Evolutionary conservation across 2,888 invertebrate species (phyloP).

Genomic region (Phaedon cochleariae): DNA sequence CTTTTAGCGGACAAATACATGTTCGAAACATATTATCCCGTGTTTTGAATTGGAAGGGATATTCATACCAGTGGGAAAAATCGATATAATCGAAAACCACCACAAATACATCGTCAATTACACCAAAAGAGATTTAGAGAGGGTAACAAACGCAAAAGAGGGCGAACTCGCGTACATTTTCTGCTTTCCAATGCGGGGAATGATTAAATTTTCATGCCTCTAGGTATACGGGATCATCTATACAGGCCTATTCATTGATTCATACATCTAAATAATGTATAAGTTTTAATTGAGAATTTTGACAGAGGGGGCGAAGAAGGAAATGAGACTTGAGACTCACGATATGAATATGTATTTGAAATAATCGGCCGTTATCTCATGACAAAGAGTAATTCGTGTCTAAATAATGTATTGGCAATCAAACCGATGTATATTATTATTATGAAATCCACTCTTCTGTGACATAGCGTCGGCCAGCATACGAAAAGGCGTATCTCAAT

Average conservation of each 20-base stretch:
- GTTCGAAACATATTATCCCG: no score
- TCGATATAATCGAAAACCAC: constrained; percentile 27
- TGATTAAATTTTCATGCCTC: constrained; percentile 57
- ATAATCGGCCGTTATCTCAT: no score
- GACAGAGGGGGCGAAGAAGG: constrained; percentile 23
- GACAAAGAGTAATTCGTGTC: no score
- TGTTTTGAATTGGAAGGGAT: no score
- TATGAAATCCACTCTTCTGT: no score
- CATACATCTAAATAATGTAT: constrained; percentile 49
- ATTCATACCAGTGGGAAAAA: constrained; percentile 24
- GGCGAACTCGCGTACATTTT: constrained; percentile 51
- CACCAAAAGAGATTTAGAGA: constrained; percentile 23
- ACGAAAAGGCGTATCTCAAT: no score
- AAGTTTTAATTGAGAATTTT: constrained; percentile 50
- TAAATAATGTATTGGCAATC: no score
- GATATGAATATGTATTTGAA: no score
- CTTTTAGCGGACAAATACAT: no score
- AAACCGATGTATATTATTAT: no score
- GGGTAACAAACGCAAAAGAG: constrained; percentile 40
- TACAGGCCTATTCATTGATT: constrained; percentile 50
- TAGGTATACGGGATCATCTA: constrained; percentile 55
- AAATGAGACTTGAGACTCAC: not conserved
- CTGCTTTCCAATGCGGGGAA: constrained; percentile 55
- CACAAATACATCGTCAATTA: constrained; percentile 18
- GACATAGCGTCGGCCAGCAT: no score